Evolutionary conservation across 1,140 invertebrate species (phyloP).

Genomic region (Ganaspis sp.): DNA sequence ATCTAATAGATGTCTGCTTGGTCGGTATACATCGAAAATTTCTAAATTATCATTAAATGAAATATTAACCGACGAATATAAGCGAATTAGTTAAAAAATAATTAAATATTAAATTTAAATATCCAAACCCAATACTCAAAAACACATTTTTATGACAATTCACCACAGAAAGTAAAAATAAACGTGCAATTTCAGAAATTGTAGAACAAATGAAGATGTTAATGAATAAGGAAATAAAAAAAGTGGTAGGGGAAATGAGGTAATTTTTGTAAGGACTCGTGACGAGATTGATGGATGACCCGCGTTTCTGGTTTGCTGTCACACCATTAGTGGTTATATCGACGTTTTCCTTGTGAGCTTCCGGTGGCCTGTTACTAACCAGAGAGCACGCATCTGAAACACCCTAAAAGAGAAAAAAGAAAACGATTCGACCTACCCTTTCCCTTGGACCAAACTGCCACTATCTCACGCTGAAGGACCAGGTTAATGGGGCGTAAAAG

Average conservation of each 20-base stretch:
- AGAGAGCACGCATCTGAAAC: slow-evolving; percentile 12
- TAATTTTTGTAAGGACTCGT: background rate
- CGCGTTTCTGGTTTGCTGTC: slow-evolving; percentile 13
- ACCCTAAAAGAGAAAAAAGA: background rate
- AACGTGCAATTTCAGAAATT: no score
- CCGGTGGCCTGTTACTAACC: slow-evolving; percentile 13
- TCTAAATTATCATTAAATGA: no score
- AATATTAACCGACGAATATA: no score
- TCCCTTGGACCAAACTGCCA: background rate
- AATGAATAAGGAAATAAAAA: background rate
- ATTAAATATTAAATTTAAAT: no score
- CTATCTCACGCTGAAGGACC: slow-evolving; percentile 23
- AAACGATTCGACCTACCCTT: slow-evolving; percentile 13
- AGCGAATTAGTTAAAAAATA: no score
- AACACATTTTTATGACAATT: no score
- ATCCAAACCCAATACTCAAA: no score
- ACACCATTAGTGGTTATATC: slow-evolving; percentile 12
- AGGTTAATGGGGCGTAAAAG: slow-evolving; percentile 19
- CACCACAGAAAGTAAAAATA: no score
- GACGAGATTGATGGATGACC: slow-evolving; percentile 13
- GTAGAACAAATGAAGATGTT: no score
- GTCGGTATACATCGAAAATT: no score
- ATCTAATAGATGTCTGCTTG: no score
- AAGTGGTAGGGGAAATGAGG: background rate
- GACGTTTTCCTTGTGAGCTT: background rate